Evolutionary conservation across 1,140 invertebrate genomes (phyloP).

Genomic region (Pachypsylla venusta): DNA sequence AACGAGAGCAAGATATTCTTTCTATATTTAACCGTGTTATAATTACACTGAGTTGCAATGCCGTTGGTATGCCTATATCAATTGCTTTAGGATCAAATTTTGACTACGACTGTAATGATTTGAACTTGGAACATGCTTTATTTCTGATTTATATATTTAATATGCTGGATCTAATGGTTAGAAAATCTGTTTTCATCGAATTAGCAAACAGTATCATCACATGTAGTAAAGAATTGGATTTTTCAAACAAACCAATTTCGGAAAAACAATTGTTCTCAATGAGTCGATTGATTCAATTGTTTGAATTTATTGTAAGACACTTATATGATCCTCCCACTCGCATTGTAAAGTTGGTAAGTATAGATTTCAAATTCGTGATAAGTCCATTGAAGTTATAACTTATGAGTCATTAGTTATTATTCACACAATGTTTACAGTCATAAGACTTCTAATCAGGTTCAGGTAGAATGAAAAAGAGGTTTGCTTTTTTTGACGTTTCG

Average conservation of each 20-base stretch:
- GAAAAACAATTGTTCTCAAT: conserved; percentile 63
- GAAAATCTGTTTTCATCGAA: conserved; percentile 79
- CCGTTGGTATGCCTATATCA: conserved; percentile 40
- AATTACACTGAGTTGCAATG: conserved; percentile 69
- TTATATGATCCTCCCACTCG: conserved; percentile 73
- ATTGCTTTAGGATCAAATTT: no score
- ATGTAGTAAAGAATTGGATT: no score
- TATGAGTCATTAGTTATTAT: no score
- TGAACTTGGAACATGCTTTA: conserved; percentile 93
- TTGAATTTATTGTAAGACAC: conserved; percentile 91
- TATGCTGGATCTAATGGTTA: conserved; percentile 87
- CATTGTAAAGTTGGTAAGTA: conserved; percentile 54
- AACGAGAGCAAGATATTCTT: conserved; percentile 74
- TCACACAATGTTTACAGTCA: no score
- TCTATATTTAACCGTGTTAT: conserved; percentile 81
- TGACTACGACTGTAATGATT: conserved; percentile 58
- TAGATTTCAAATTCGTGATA: no score
- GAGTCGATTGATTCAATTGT: conserved; percentile 68
- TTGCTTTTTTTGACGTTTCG: no score
- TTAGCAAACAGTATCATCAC: conserved; percentile 51
- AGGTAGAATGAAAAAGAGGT: no score
- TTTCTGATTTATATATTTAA: conserved; percentile 86
- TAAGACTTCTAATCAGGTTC: no score
- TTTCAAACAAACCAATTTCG: conserved; percentile 29
- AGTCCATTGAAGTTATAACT: no score